Base-by-base conservation (phyloP, 2,113 vertebrate genomes). In the Peromyscus leucopus region DNA sequence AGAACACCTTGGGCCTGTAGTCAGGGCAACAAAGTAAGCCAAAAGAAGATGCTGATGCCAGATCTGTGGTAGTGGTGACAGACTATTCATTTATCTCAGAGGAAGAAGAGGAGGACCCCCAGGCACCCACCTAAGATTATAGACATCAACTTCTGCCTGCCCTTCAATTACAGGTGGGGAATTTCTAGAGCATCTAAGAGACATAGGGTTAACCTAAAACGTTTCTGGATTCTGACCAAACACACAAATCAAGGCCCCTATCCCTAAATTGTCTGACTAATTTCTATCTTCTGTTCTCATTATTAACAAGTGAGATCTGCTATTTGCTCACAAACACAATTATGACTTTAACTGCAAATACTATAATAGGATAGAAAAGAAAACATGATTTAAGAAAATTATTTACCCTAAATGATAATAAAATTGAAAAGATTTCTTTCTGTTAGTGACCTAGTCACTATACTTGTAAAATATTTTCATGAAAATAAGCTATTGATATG, bases 281-380 rank as follows among this genome's bases (percentile, higher is more conserved):
- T 65, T 85, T 85, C 4, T 36, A 51, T n/a, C 11, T 88, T 71
- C 22, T n/a, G 3, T 5, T n/a, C 33, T 71, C 6, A 51, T 69
- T 87, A 22, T 13, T 36, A 87, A 36, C 31, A 87, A 36, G 36
- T 69, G 36, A 69, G n/a, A 91, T 63, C 26, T 16, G 0, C 1
- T 85, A 19, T 88, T 76, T 93, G 33, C 84, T 42, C 89, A 82
- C 8, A 91, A 15, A 67, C 10, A 92, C 1, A 79, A 61, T 69
- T 16, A 26, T 72, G 11, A 65, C 51, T 95, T 89, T 72, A 59
- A 82, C 92, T 74, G 86, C 90, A 92, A 67, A 36, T 87, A 65
- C n/a, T 67, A 15, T 86, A 74, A 84, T 2, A 86, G 19, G 0
- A 42, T 59, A 90, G 16, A 8, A 61, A 91, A 86, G 61, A 82